A percentile compares a stretch with the other conserved stretches of the same genome.
These are phyloP conservation scores for Gymnocypris eckloni DNA, from an alignment of 2,797 vertebrate species.

Conservation along the genomic window DNA sequence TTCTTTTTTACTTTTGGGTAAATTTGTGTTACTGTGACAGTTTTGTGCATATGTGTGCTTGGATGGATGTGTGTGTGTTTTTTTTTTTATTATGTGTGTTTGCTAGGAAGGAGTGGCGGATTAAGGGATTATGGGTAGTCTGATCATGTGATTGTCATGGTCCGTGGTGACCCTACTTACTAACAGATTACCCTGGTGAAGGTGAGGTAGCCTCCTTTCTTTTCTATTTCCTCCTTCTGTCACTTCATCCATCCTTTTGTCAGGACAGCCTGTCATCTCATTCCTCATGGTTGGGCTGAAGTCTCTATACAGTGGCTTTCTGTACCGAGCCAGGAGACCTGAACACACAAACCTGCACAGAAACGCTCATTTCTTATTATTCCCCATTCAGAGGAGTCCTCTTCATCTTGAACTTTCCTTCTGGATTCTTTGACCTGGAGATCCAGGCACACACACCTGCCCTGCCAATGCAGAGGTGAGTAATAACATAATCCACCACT, in stretches of 20 bases:
- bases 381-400: background rate
- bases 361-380: background rate
- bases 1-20: background rate
- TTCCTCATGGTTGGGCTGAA: conserved; percentile 32
- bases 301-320: background rate
- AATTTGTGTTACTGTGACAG: background rate
- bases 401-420: conserved; percentile 32
- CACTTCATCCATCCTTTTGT: conserved; percentile 50
- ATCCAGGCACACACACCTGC: conserved; percentile 14
- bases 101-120: conserved; percentile 66
- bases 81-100: conserved; percentile 26
- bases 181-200: conserved; percentile 76
- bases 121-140: conserved; percentile 77
- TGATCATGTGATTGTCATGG: conserved; percentile 77
- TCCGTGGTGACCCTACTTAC: conserved; percentile 78
- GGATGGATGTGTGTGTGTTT: background rate
- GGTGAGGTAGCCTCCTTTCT: conserved; percentile 64
- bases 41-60: background rate
- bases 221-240: conserved; percentile 56
- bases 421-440: conserved; percentile 29
- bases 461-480: conserved; percentile 55
- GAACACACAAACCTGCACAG: background rate
- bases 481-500: conserved; percentile 4
- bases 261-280: conserved; percentile 52
- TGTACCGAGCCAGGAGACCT: background rate